phyloP scores from a whole-genome alignment of 2,113 vertebrate species.

The Tursiops truncatus region DNA sequence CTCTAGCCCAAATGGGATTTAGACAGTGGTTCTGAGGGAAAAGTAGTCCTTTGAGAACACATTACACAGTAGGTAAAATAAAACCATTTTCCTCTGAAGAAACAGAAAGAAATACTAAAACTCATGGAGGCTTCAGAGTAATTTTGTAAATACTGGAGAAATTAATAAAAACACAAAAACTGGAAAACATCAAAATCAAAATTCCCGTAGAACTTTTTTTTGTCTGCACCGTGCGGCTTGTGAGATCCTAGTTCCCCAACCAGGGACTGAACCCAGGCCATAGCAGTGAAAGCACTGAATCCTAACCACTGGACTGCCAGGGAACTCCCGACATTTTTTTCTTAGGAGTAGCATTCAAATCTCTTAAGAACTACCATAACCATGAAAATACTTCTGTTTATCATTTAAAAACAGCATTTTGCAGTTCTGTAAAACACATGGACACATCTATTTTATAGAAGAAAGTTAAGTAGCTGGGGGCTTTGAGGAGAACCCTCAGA shows the following conservation, averaged over 20 bases:
- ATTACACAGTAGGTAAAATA: not conserved
- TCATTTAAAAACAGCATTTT: not conserved
- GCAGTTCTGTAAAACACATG: not conserved
- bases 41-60: not conserved
- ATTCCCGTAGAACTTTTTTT: not conserved
- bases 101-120: slow-evolving; percentile 14
- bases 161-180: not conserved
- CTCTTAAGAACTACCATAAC: not conserved
- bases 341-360: not conserved
- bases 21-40: not conserved
- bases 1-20: not conserved
- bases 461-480: not conserved
- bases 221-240: not conserved
- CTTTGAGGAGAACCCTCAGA: not conserved
- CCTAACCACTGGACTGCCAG: not conserved
- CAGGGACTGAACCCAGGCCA: not conserved
- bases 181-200: not conserved
- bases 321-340: not conserved
- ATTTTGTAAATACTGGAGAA: slow-evolving; percentile 11
- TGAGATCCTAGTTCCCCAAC: not conserved
- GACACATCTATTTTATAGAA: not conserved
- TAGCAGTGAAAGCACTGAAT: not conserved
- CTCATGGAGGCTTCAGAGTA: not conserved
- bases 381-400: not conserved
- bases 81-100: slow-evolving; percentile 29